Conservation (phyloP, 2,888 invertebrate species). For the Drosophila diplacantha region DNA sequence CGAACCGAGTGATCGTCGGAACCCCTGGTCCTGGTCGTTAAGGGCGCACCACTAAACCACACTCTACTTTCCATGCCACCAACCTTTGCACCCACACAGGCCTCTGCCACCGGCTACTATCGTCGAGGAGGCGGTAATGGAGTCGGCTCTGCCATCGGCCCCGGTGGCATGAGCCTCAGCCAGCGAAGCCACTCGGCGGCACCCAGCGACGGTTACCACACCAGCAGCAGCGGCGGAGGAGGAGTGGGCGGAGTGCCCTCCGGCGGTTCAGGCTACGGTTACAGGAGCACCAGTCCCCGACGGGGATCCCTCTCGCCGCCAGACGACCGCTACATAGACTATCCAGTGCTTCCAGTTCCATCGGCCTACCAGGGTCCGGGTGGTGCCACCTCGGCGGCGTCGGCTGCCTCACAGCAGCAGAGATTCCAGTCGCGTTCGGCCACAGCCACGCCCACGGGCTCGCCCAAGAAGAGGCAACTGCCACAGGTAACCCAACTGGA, state of each 20-base stretch:
- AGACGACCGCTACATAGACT: slow-evolving; percentile 77
- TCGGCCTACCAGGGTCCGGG: slow-evolving; percentile 43
- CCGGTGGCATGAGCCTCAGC: slow-evolving; percentile 77
- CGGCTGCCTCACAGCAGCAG: slow-evolving; percentile 71
- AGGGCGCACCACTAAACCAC: slow-evolving; percentile 26
- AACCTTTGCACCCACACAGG: slow-evolving; percentile 42
- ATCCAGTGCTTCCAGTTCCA: slow-evolving; percentile 78
- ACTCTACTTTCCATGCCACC: slow-evolving; percentile 36
- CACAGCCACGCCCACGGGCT: slow-evolving; percentile 95
- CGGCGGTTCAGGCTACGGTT: slow-evolving; percentile 68
- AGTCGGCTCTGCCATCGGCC: slow-evolving; percentile 74
- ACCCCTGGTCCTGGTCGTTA: slow-evolving; percentile 18
- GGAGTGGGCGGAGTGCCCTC: slow-evolving; percentile 45
- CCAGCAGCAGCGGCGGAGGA: slow-evolving; percentile 52
- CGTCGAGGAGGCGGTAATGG: slow-evolving; percentile 76
- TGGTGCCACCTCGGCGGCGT: slow-evolving; percentile 44
- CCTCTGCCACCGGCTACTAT: slow-evolving; percentile 75
- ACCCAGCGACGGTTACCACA: slow-evolving; percentile 80
- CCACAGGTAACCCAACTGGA: slow-evolving; percentile 86
- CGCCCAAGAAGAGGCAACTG: slow-evolving; percentile 96
- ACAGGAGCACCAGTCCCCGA: slow-evolving; percentile 87
- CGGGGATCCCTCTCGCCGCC: slow-evolving; percentile 79
- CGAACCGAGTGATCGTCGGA: slow-evolving; percentile 19
- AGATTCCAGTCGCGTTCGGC: slow-evolving; percentile 91
- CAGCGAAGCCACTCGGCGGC: slow-evolving; percentile 93